Evolutionary conservation across 2,113 vertebrate species (phyloP).

Genomic region (Rhinolophus sinicus): DNA sequence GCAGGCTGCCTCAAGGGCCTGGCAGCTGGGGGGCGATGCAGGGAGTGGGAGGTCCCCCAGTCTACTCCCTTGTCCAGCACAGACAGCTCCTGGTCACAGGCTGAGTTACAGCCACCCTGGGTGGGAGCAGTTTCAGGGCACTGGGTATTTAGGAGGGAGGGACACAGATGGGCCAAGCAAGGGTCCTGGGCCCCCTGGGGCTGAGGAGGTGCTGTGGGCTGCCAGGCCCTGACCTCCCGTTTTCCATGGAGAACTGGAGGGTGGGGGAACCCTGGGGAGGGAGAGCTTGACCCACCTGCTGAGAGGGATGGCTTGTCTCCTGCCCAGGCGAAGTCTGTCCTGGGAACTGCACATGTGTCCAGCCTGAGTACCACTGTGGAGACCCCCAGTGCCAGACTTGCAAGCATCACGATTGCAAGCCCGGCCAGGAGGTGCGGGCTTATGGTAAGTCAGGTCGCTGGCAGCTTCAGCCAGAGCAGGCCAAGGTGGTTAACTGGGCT

Average conservation of each 20-base stretch:
- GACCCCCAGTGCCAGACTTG: constrained; percentile 58
- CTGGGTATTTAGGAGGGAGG: neutral
- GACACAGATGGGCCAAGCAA: neutral
- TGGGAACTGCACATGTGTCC: constrained; percentile 22
- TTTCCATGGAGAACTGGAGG: neutral
- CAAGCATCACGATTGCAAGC: constrained; percentile 16
- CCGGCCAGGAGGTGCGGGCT: neutral
- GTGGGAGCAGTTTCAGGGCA: neutral
- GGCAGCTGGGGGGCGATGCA: neutral
- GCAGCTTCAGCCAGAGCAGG: rapidly evolving
- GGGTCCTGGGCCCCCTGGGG: neutral
- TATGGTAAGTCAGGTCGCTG: neutral
- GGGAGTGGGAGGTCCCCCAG: neutral
- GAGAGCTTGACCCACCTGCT: neutral
- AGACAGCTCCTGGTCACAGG: neutral
- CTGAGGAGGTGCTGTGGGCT: neutral
- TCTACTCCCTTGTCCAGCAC: neutral
- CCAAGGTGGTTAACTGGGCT: no score
- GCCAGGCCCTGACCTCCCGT: neutral
- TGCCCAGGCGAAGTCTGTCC: neutral
- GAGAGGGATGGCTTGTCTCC: neutral
- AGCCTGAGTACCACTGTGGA: constrained; percentile 50
- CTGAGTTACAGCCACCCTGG: neutral
- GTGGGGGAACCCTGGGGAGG: neutral
- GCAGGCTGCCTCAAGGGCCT: neutral